phyloP scores from a whole-genome alignment of 2,113 vertebrate species.

The Podarcis cretensis region DNA sequence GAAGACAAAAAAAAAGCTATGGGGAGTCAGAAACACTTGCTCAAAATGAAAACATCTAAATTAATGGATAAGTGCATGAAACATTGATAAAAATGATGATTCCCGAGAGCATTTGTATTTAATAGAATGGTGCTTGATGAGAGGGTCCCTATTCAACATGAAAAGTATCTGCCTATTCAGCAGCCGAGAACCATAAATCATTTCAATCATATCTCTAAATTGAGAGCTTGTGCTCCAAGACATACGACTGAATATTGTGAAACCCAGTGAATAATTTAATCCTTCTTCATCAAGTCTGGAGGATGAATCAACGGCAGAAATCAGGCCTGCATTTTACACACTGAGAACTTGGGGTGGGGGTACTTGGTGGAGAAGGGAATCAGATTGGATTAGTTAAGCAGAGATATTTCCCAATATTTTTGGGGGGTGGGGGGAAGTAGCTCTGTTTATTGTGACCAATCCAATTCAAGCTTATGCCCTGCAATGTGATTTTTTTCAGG shows the following conservation, averaged over 20 bases:
- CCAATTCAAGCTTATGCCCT: neutral
- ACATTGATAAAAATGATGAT: slow-evolving; percentile 8
- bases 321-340: neutral
- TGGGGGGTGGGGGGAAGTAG: too few species aligned
- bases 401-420: neutral
- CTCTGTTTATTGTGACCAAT: neutral
- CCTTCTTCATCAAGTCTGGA: slow-evolving; percentile 4
- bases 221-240: neutral
- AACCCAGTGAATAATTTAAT: slow-evolving; percentile 3
- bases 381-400: neutral
- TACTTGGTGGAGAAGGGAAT: neutral
- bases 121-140: slow-evolving; percentile 7
- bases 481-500: neutral
- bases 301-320: neutral
- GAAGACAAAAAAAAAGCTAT: neutral
- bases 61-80: neutral
- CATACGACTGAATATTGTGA: neutral
- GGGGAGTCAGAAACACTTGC: neutral
- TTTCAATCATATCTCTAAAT: slow-evolving; percentile 17
- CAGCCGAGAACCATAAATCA: neutral
- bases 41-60: slow-evolving; percentile 12
- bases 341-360: neutral
- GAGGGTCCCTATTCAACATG: neutral
- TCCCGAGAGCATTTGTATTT: slow-evolving; percentile 2
- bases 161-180: slow-evolving; percentile 1